These are phyloP conservation scores for Meta bourneti DNA, from an alignment of 2,888 invertebrate genomes.

Conservation along the genomic window DNA sequence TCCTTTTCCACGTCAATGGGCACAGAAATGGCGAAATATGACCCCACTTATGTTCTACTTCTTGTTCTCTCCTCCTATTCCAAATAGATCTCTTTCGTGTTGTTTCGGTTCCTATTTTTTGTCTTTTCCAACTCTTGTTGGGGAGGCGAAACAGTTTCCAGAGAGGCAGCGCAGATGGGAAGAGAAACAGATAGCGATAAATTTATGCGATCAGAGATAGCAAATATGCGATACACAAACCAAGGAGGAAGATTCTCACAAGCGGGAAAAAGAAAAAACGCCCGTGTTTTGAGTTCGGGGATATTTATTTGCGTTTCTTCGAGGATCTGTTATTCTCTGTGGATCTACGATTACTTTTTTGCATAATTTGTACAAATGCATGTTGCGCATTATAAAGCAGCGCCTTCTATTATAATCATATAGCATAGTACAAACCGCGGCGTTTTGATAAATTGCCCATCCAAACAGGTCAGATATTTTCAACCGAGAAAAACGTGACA, in stretches of 20 bases:
- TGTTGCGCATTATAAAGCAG: too few species aligned
- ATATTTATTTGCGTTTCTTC: background rate
- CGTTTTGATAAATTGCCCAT: too few species aligned
- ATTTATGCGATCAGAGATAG: background rate
- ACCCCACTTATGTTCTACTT: background rate
- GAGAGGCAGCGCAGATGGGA: background rate
- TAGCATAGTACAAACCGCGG: too few species aligned
- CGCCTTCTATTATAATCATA: too few species aligned
- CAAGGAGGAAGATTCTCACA: background rate
- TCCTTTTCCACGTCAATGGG: constrained; percentile 20
- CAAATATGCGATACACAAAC: background rate
- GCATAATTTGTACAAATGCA: background rate
- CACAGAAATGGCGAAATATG: background rate
- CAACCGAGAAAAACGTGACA: too few species aligned
- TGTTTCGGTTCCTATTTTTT: background rate
- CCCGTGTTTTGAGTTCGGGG: too few species aligned
- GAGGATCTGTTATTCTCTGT: background rate
- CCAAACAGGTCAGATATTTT: too few species aligned
- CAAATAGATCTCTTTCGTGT: constrained; percentile 28
- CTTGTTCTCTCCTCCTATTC: constrained; percentile 13
- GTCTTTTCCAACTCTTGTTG: background rate
- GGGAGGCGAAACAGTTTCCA: background rate
- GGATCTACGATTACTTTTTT: background rate
- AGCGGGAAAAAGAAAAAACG: background rate
- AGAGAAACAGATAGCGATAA: background rate